Percentiles rank a stretch among this genome's conserved stretches.
Evolutionary conservation across 2,797 vertebrate species (phyloP).

Genomic region (Pagetopsis macropterus): DNA sequence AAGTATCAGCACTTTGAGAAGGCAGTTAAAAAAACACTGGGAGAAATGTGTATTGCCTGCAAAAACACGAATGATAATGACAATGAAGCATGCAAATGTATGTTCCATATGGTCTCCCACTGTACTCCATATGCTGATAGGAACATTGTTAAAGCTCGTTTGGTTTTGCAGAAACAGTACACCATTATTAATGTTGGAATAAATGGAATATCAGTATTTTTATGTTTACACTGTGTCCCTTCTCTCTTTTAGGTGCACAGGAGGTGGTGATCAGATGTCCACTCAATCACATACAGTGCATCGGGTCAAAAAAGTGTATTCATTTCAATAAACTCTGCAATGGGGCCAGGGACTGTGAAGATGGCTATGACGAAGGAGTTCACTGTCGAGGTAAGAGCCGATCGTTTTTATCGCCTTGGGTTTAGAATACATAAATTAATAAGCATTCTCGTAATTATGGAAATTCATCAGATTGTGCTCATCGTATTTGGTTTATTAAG

Average conservation of each 20-base stretch:
- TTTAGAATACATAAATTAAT: conserved; percentile 51
- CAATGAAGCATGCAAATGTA: conserved; percentile 36
- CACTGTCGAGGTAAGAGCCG: conserved; percentile 92
- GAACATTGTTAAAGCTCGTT: not conserved
- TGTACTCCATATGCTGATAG: not conserved
- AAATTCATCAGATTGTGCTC: conserved; percentile 48
- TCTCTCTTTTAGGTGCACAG: conserved; percentile 83
- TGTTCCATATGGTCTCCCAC: conserved; percentile 19
- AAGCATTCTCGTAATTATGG: conserved; percentile 42
- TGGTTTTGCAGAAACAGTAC: not conserved
- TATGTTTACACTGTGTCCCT: conserved; percentile 21
- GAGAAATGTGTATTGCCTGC: conserved; percentile 25
- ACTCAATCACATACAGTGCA: conserved; percentile 91
- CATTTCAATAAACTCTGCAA: conserved; percentile 96
- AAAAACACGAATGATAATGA: conserved; percentile 35
- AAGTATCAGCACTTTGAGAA: conserved; percentile 58
- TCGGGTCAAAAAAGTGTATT: conserved; percentile 90
- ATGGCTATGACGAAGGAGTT: conserved; percentile 93
- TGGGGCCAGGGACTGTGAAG: conserved; percentile 90
- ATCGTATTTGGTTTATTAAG: conserved; percentile 56
- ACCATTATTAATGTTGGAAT: conserved; percentile 28
- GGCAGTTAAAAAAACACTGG: conserved; percentile 16
- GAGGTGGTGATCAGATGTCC: conserved; percentile 89
- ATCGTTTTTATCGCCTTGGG: conserved; percentile 37
- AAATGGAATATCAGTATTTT: not conserved